These are phyloP conservation scores for Rostratula benghalensis DNA, from an alignment of 2,113 vertebrate species.

Conservation along the genomic window DNA sequence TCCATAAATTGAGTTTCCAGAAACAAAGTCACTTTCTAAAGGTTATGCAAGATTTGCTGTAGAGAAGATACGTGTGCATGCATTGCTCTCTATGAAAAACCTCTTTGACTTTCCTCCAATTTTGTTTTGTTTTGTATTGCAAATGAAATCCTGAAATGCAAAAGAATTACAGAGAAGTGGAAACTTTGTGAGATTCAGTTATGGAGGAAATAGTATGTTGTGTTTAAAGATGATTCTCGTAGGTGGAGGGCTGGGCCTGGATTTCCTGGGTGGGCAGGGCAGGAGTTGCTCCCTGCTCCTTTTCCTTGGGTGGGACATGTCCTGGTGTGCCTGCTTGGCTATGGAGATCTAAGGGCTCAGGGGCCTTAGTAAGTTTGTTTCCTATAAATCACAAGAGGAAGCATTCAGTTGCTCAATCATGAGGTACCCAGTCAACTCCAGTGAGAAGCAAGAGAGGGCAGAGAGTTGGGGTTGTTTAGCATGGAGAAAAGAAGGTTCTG, in stretches of 20 bases:
- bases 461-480: not conserved
- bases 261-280: no score
- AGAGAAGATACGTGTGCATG: rapidly evolving
- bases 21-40: not conserved
- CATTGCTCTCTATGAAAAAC: rapidly evolving
- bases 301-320: rapidly evolving
- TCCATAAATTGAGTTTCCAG: not conserved
- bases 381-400: rapidly evolving
- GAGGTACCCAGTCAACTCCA: not conserved
- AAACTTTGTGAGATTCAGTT: not conserved
- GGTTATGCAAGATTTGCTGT: not conserved
- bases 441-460: not conserved
- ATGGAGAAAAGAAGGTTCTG: not conserved
- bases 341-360: not conserved
- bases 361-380: rapidly evolving
- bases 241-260: not conserved
- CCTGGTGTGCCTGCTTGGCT: rapidly evolving
- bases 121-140: not conserved
- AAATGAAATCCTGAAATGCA: not conserved
- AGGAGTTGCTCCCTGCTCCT: no score
- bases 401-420: rapidly evolving
- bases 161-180: not conserved
- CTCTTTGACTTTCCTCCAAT: not conserved
- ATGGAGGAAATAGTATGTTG: rapidly evolving
- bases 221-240: rapidly evolving